Conservation (phyloP, 2,888 invertebrate species). For the Ligdia adustata region DNA sequence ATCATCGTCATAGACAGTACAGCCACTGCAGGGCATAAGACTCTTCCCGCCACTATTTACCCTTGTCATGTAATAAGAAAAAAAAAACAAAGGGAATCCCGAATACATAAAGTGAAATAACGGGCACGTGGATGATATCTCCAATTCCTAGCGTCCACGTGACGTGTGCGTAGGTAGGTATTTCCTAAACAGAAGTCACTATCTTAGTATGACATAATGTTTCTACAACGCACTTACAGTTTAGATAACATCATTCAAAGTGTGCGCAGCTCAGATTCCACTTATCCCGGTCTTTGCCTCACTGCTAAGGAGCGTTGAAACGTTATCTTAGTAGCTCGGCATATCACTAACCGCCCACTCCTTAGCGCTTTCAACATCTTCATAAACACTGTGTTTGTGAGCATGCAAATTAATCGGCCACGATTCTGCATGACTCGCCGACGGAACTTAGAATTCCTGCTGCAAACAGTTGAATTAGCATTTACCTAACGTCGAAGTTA, state of each 20-base stretch:
- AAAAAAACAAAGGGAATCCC: too few relatives aligned
- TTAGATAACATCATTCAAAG: neutral
- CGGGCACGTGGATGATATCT: too few relatives aligned
- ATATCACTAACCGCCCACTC: constrained; percentile 38
- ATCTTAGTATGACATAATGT: too few relatives aligned
- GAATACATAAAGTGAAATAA: too few relatives aligned
- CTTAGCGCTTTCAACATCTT: constrained; percentile 50
- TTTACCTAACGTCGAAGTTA: constrained; percentile 23
- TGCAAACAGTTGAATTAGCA: constrained; percentile 23
- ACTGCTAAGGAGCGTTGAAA: constrained; percentile 1
- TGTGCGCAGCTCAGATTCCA: neutral
- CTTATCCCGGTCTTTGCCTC: neutral
- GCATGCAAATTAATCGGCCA: constrained; percentile 47
- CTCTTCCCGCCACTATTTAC: too few relatives aligned
- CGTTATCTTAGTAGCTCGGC: constrained; percentile 3
- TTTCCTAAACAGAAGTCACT: too few relatives aligned
- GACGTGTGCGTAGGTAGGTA: too few relatives aligned
- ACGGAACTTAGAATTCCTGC: constrained; percentile 25
- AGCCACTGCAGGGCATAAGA: too few relatives aligned
- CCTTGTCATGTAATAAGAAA: too few relatives aligned
- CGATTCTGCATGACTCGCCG: constrained; percentile 12
- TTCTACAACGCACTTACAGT: too few relatives aligned
- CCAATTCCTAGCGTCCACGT: too few relatives aligned
- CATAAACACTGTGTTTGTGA: constrained; percentile 49
- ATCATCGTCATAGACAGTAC: too few relatives aligned